Base-by-base conservation (phyloP, 92 coral and sea anemone genomes). In the Scolanthus callimorphus region DNA sequence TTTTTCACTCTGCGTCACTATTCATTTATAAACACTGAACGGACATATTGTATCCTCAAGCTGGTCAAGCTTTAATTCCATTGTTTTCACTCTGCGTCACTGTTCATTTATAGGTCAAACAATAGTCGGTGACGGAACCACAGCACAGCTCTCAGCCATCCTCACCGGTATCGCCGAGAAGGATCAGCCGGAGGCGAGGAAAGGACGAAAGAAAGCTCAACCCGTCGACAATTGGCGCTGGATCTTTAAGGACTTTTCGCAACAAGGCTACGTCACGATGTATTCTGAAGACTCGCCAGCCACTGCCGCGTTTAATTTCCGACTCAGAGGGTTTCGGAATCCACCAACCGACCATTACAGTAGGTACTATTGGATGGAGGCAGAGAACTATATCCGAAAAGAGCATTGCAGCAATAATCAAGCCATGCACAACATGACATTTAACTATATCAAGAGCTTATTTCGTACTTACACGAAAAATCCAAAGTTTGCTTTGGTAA, bases 231-330 rank as follows among this genome's bases (percentile, higher is more conserved):
- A 61, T 17, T 83, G 90, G 90, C 50, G 59, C 3, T 83, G 84
- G 85, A 78, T 83, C 25, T 77, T 76, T n/a, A 69, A 57, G 63
- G 79, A 76, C 3, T 81, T 62, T 27, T 31, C 60, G 28, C 43
- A 65, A 17, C 63, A 67, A 21, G 94, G 94, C 43, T 85, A 80
- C 51, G 94, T 57, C 10, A 85, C 94, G 4, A 39, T 85, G 74
- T 85, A 63, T 27, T 79, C 79, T 23, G 94, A 85, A 49, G 94
- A 85, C 25, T 77, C 84, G 27, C 88, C 86, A 26, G 79, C 65
- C n/a, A 52, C 79, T 2, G 94, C 70, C 28, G 76, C 94, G 22
- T 85, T 85, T 66, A 85, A 78, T 46, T 81, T 61, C 55, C 94
- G 94, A 49, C 60, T 85, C 21, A 77, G 60, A 65, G 94, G 94